Evolutionary conservation across 2,113 vertebrate species (phyloP).

Genomic region (Bombycilla garrulus): DNA sequence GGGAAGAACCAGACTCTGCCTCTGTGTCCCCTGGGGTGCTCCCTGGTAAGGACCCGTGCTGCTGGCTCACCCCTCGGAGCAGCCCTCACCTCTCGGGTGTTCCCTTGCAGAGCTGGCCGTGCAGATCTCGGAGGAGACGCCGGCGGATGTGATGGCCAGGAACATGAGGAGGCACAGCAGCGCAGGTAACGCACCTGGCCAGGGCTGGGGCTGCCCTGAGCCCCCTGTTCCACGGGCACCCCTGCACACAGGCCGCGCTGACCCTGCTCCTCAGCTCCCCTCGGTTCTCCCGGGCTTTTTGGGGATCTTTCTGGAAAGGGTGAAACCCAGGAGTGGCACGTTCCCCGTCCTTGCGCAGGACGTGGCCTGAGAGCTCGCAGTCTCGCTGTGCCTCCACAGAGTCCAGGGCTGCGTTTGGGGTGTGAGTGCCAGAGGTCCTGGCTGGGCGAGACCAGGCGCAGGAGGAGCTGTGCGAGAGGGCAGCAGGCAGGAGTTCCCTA

Average conservation of each 20-base stretch:
- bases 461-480: neutral
- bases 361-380: neutral
- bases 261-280: neutral
- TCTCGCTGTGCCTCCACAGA: neutral
- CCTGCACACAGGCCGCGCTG: neutral
- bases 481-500: neutral
- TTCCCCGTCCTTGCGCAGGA: fast-evolving
- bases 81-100: too few relatives aligned
- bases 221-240: fast-evolving
- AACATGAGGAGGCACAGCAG: conserved; percentile 85
- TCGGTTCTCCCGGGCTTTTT: neutral
- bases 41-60: neutral
- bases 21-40: neutral
- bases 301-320: neutral
- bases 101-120: conserved; percentile 79
- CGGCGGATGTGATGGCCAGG: conserved; percentile 87
- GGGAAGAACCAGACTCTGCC: neutral
- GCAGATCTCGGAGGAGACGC: conserved; percentile 90
- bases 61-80: neutral
- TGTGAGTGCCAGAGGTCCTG: neutral
- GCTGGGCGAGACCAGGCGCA: neutral
- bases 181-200: conserved; percentile 70
- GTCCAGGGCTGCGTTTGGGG: neutral
- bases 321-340: fast-evolving
- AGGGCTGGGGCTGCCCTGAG: neutral